Evolutionary conservation across 2,888 invertebrate genomes (phyloP), one percentile per base, ranked within the genome.

Genomic region (Dione juno): DNA sequence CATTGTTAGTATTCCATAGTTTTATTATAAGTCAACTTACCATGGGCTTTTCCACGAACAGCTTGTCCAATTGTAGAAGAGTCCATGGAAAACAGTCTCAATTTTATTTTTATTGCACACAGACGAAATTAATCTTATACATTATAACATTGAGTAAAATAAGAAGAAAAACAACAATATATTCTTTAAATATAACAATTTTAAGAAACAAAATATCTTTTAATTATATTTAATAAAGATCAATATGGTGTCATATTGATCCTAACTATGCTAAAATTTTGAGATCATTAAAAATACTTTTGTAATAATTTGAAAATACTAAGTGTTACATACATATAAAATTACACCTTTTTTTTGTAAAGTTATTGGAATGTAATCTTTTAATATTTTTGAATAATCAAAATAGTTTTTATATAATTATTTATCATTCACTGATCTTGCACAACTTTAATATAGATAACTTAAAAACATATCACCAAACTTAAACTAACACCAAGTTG

Each of bases 21-120:
- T 91, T 90, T 91, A 90, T 85, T 86, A n/a, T n/a, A n/a, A 84
- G 79, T 86, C 80, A 84, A 92, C 91, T 92, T 88, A 91, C 92
- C 92, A 92, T 88, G 91, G 89, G 85, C 88, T 88, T 88, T 89
- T 90, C 91, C 90, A 91, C 84, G 84, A 81, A 83, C 85, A 83
- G 84, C 88, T 90, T 90, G 89, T 82, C 84, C 88, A 85, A 86
- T 83, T 83, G 85, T 88, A 88, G 88, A 89, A 89, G 86, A 89
- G 87, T 90, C 90, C 92, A 93, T 92, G 90, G 90, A 92, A 92
- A 91, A 92, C 80, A 90, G 86, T 80, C 81, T 86, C 84, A 84
- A 88, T 88, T 28, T 88, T 75, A 74, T 88, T 86, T 89, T 82
- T 79, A 83, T 84, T 84, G 85, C 88, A 88, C 89, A 85, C 85